These are phyloP conservation scores for Akabosia matsudoensis DNA, from an alignment of 1,140 invertebrate species.

Conservation along the genomic window DNA sequence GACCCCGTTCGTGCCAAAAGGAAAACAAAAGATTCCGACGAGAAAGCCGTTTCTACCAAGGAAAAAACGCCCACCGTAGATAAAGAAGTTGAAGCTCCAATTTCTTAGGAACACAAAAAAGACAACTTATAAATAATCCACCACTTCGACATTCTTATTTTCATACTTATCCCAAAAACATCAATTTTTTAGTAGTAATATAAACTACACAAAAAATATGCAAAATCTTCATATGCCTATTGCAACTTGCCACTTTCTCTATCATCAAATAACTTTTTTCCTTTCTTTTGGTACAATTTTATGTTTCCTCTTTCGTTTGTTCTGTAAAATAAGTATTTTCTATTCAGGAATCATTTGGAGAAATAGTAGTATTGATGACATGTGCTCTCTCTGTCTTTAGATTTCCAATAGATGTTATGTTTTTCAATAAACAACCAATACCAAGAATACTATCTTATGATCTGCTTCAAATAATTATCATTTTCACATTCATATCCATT, in stretches of 20 bases:
- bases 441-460: no score
- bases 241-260: not conserved
- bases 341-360: no score
- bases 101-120: not conserved
- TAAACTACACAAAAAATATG: no score
- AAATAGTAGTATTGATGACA: not conserved
- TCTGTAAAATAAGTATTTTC: no score
- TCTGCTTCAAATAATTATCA: not conserved
- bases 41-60: not conserved
- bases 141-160: not conserved
- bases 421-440: not conserved
- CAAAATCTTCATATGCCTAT: no score
- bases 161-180: not conserved
- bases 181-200: not conserved
- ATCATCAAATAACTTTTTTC: not conserved
- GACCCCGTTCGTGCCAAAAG: conserved; percentile 50
- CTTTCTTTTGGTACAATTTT: no score
- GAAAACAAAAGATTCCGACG: not conserved
- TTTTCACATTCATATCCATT: not conserved
- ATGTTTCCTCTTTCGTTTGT: no score
- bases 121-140: not conserved
- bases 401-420: not conserved
- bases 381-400: not conserved
- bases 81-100: conserved; percentile 5
- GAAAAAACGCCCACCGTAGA: not conserved